phyloP scores from a whole-genome alignment of 2,888 invertebrate species.

The Shargacucullia verbasci region DNA sequence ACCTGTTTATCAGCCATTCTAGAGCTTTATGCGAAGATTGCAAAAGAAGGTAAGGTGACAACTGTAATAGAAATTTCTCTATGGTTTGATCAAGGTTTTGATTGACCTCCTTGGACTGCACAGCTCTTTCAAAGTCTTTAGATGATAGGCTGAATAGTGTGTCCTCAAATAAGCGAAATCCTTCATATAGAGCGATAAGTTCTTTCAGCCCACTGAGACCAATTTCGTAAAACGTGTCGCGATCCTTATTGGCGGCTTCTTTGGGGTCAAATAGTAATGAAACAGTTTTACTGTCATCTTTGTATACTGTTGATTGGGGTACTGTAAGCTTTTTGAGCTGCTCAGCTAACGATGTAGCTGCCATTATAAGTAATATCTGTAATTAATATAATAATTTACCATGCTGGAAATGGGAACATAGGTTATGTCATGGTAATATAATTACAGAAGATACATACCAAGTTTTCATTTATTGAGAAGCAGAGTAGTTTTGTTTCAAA shows the following conservation, averaged over 20 bases:
- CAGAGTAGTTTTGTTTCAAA: no score
- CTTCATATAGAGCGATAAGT: constrained; percentile 92
- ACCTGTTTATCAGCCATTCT: constrained; percentile 98
- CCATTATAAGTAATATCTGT: constrained; percentile 64
- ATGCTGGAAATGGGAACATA: constrained; percentile 2
- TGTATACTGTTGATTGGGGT: constrained; percentile 92
- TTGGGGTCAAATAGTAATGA: constrained; percentile 97
- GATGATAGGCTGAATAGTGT: constrained; percentile 94
- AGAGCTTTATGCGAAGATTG: constrained; percentile 95
- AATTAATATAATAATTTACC: constrained; percentile 5
- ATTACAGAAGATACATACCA: constrained; percentile 13
- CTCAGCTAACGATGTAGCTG: constrained; percentile 92
- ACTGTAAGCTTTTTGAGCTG: constrained; percentile 93
- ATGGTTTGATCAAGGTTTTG: constrained; percentile 93
- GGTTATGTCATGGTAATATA: constrained; percentile 9
- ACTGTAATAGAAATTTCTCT: constrained; percentile 92
- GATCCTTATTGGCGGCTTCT: constrained; percentile 96
- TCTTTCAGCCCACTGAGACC: constrained; percentile 96
- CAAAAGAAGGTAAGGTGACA: constrained; percentile 97
- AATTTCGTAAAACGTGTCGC: constrained; percentile 95
- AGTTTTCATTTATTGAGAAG: no score
- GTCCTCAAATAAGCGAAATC: constrained; percentile 92
- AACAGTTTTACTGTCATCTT: constrained; percentile 91
- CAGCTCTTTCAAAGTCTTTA: constrained; percentile 94
- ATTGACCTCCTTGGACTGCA: constrained; percentile 93